Evolutionary conservation across 2,888 invertebrate genomes (phyloP), one percentile per base, ranked within the genome.

Genomic region (Ennomos erosarius): DNA sequence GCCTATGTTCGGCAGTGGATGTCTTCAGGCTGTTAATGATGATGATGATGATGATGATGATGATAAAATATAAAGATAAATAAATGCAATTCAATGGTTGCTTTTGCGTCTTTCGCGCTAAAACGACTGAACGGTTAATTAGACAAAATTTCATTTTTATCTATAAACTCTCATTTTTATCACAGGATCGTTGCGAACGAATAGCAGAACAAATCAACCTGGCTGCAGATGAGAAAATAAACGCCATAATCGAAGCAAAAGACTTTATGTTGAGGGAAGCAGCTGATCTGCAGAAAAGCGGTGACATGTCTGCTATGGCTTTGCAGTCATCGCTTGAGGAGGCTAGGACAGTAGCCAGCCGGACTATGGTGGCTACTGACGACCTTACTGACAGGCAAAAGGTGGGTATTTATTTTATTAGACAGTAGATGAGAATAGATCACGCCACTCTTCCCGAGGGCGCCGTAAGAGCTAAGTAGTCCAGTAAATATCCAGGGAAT

Each of bases 161-260:
- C n/a, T n/a, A n/a, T n/a, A n/a, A 45, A 26, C 3, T 26, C 26
- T 26, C 26, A 26, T 26, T 26, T 6, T 26, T 26, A 26, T 53
- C 11, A 26, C 68, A 93, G 89, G 90, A 90, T 59, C 93, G 93
- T 50, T 93, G 93, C 59, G 93, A 93, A 50, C 91, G 90, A 49
- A 84, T 94, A 61, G 82, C 84, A 10, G 90, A 93, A 64, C 92
- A 91, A 69, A 93, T 95, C 62, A 88, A 87, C 47, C 75, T 84
- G 55, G 88, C 93, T 0, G 87, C 93, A 0, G 90, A 93, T 54
- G 88, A 90, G 42, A 94, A 93, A 77, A 93, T 95, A 50, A 84
- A 85, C 16, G 82, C 85, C 8, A 87, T 95, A 33, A 74, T 86
- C 16, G 84, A 87, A 55, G 79, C 85, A 11, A 93, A 93, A 72